Evolutionary conservation across 2,113 vertebrate species (phyloP), one percentile per base, ranked within the genome.

Genomic region (Cnemophilus loriae): DNA sequence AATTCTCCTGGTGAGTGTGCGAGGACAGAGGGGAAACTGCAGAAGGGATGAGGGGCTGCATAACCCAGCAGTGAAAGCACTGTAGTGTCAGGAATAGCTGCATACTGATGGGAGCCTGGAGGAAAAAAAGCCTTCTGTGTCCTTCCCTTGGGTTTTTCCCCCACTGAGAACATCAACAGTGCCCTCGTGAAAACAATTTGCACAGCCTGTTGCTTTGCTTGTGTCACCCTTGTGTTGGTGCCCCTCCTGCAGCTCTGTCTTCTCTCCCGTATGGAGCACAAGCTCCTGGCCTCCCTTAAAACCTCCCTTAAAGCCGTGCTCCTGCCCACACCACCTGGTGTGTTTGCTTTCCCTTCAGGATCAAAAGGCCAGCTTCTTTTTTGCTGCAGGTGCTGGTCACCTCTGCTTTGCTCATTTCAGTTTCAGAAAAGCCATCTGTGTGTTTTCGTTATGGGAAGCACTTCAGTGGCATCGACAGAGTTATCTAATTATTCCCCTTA

Each of bases 401-500:
- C 61, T 78, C 73, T 59, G 60, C 52, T 69, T 89, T 44, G 35
- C 84, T 94, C 53, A 8, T 86, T 81, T 50, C 21, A 5, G 52
- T 55, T 86, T 86, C 77, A 82, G 76, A 55, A 81, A 74, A 86
- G 37, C 35, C 35, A 44, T 26, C 37, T 80, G 41, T 71, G 42
- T 89, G 42, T 60, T 89, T 94, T 84, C 80, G 87, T 90, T 77
- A 22, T 20, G 60, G 84, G 81, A 75, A 60, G 52, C n/a, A 28
- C 81, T 87, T 84, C 41, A 49, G 76, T 56, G 56, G 44, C 77
- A 89, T 84, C 12, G 13, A 39, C 49, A 60, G 73, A 82, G 52
- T 85, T 85, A 52, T 7, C 71, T 94, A 61, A 83, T 95, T 85
- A 84, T 88, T 32, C 47, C 46, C 24, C 78, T 84, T 80, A 61